Conservation (phyloP, 2,888 invertebrate genomes). For the Cheilosia grossa region DNA sequence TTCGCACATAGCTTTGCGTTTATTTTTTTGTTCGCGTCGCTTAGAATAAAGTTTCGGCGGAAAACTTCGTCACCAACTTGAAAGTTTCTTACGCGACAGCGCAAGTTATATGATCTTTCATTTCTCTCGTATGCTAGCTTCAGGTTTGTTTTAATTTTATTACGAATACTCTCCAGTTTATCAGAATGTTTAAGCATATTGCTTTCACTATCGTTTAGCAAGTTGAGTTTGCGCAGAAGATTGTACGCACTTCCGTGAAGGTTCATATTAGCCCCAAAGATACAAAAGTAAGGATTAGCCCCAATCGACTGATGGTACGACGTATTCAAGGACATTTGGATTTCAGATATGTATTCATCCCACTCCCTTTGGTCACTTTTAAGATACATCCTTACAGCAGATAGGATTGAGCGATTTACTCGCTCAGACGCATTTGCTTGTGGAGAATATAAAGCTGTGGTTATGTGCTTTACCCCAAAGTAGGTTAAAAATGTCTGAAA, state of each 20-base stretch:
- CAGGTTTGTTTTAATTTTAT: not conserved
- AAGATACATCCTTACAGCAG: slow-evolving; percentile 71
- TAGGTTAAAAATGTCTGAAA: slow-evolving; percentile 39
- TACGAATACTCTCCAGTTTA: not conserved
- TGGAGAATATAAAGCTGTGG: not conserved
- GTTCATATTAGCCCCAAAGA: slow-evolving; percentile 5
- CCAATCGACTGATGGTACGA: not conserved
- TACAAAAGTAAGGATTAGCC: slow-evolving; percentile 53
- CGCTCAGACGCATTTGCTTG: slow-evolving; percentile 78
- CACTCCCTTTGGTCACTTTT: not conserved
- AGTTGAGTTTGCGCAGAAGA: not conserved
- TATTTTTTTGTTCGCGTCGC: slow-evolving; percentile 26
- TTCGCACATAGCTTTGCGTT: slow-evolving; percentile 47
- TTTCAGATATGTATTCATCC: slow-evolving; percentile 1
- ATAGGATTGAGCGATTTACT: slow-evolving; percentile 76
- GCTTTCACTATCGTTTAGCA: not conserved
- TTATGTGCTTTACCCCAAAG: slow-evolving; percentile 66
- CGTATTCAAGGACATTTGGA: not conserved
- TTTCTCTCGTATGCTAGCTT: not conserved
- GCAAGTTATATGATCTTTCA: slow-evolving; percentile 2
- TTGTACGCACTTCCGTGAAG: not conserved
- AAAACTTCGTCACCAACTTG: slow-evolving; percentile 46
- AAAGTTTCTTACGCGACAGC: not conserved
- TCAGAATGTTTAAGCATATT: not conserved
- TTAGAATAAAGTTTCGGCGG: slow-evolving; percentile 34